phyloP scores from a whole-genome alignment of 2,888 invertebrate genomes.

The Perithous albicinctus region DNA sequence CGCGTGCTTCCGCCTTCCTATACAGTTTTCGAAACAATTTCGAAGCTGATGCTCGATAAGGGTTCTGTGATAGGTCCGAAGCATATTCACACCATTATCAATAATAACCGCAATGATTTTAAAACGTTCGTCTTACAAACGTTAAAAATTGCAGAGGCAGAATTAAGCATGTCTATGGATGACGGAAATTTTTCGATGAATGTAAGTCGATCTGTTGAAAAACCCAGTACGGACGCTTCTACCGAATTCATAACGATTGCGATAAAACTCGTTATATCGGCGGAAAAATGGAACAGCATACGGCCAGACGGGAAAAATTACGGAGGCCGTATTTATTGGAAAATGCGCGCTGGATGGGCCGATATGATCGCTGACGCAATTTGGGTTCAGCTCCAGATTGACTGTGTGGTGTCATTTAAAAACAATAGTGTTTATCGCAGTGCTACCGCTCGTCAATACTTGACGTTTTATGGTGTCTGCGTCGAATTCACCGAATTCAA shows the following conservation, averaged over 20 bases:
- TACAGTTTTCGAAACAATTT: constrained; percentile 32
- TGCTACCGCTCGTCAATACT: constrained; percentile 10
- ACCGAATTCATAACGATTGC: not conserved
- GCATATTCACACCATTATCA: constrained; percentile 51
- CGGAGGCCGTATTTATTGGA: constrained; percentile 50
- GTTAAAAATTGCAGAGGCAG: constrained; percentile 17
- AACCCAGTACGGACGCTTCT: not conserved
- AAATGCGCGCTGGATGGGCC: constrained; percentile 56
- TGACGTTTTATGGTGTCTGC: constrained; percentile 34
- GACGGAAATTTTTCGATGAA: constrained; percentile 16
- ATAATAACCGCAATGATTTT: constrained; percentile 52
- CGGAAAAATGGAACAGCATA: constrained; percentile 46
- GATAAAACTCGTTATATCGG: constrained; percentile 44
- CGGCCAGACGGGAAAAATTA: constrained; percentile 44
- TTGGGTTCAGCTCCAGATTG: constrained; percentile 39
- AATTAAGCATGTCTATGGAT: constrained; percentile 19
- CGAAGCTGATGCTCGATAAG: constrained; percentile 41
- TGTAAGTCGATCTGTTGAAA: not conserved
- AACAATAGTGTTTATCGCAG: constrained; percentile 45
- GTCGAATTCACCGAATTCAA: constrained; percentile 50
- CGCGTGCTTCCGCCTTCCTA: constrained; percentile 28
- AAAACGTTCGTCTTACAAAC: constrained; percentile 17
- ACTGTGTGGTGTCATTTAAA: constrained; percentile 53
- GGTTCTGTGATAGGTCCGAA: constrained; percentile 51
- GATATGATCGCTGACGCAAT: constrained; percentile 53